These are phyloP conservation scores for Dermatophagoides farinae DNA, from an alignment of 1,140 invertebrate genomes.

Conservation along the genomic window DNA sequence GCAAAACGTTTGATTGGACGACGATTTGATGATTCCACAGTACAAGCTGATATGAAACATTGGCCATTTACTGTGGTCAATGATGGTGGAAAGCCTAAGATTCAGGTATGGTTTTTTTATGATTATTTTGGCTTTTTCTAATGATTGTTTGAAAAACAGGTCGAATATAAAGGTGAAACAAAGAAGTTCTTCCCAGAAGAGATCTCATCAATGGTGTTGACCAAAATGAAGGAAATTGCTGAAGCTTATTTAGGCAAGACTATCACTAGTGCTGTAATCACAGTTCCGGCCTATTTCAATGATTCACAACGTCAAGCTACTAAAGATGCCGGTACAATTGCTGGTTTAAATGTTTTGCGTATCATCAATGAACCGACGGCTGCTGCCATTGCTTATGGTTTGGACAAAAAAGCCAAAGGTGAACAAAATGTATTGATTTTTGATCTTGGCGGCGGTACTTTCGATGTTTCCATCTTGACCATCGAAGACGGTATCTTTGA, in stretches of 20 bases:
- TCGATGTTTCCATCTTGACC: slow-evolving; percentile 84
- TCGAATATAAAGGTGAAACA: slow-evolving; percentile 32
- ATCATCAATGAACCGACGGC: slow-evolving; percentile 60
- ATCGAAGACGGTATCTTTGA: slow-evolving; percentile 86
- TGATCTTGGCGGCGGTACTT: slow-evolving; percentile 90
- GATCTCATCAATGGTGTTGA: slow-evolving; percentile 35
- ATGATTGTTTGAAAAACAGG: slow-evolving; percentile 55
- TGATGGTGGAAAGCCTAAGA: slow-evolving; percentile 60
- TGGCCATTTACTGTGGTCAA: slow-evolving; percentile 84
- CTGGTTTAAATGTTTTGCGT: slow-evolving; percentile 34
- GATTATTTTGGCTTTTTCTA: slow-evolving; percentile 40
- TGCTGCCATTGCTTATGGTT: slow-evolving; percentile 57
- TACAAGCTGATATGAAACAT: slow-evolving; percentile 86
- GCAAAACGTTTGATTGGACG: slow-evolving; percentile 67
- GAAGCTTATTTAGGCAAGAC: slow-evolving; percentile 74
- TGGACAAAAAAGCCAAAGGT: slow-evolving; percentile 43
- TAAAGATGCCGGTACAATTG: slow-evolving; percentile 50
- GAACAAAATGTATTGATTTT: slow-evolving; percentile 41
- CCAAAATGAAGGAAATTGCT: slow-evolving; percentile 82
- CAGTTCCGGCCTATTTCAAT: slow-evolving; percentile 62
- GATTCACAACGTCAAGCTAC: slow-evolving; percentile 48
- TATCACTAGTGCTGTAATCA: slow-evolving; percentile 72
- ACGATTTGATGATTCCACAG: slow-evolving; percentile 67
- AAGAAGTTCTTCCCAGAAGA: slow-evolving; percentile 37
- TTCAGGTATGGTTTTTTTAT: slow-evolving; percentile 53